Evolutionary conservation across 2,888 invertebrate genomes (phyloP).

Genomic region (Pycnomerus fuliginosus): DNA sequence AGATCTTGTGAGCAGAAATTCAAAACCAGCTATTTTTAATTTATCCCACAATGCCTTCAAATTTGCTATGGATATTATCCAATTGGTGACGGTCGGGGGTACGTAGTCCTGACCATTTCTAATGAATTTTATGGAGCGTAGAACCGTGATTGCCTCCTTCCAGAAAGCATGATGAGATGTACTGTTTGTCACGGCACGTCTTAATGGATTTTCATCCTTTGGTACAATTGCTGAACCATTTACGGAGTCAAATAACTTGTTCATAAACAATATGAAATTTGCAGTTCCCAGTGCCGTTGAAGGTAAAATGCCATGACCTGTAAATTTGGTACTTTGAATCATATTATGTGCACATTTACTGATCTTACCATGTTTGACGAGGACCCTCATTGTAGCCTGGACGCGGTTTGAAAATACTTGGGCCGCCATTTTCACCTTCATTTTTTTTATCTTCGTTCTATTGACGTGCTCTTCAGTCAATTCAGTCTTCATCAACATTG

Average conservation of each 20-base stretch:
- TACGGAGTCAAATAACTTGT: slow-evolving; percentile 9
- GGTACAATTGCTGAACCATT: slow-evolving; percentile 2
- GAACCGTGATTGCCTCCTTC: slow-evolving; percentile 2
- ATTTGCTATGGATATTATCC: slow-evolving; percentile 5
- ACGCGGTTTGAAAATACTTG: slow-evolving; percentile 6
- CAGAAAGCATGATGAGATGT: slow-evolving; percentile 1
- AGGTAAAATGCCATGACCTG: no score
- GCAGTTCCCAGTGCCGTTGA: slow-evolving; percentile 4
- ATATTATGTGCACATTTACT: no score
- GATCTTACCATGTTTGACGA: slow-evolving; percentile 5
- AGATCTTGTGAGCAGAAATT: not conserved
- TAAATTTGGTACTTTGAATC: no score
- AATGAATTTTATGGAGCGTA: not conserved
- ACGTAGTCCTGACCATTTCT: not conserved
- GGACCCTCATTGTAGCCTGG: not conserved
- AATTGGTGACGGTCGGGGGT: slow-evolving; percentile 2
- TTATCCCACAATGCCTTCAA: slow-evolving; percentile 3
- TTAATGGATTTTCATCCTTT: not conserved
- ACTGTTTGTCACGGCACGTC: not conserved
- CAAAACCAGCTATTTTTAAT: no score
- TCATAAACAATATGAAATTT: slow-evolving; percentile 5
- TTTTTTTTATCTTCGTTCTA: slow-evolving; percentile 1
- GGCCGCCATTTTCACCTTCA: slow-evolving; percentile 5
- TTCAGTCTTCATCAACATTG: not conserved
- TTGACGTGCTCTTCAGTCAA: slow-evolving; percentile 1